These are phyloP conservation scores for Callaeas wilsoni DNA, from an alignment of 2,113 vertebrate genomes.

Conservation along the genomic window DNA sequence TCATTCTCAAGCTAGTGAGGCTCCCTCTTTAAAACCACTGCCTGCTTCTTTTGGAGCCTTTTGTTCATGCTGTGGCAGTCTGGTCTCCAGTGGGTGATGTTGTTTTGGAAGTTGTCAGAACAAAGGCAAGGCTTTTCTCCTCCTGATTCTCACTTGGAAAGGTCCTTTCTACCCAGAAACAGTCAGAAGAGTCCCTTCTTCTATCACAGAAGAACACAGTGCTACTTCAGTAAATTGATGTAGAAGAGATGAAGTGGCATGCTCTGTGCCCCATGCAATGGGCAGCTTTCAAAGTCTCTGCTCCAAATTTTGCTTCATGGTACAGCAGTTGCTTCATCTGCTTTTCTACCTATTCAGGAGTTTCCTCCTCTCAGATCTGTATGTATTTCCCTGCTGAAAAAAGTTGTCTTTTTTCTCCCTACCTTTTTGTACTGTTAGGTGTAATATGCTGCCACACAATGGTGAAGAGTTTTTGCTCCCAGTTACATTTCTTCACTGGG, in stretches of 20 bases:
- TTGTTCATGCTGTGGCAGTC: neutral
- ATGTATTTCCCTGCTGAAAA: neutral
- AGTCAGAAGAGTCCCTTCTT: neutral
- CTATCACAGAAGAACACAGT: neutral
- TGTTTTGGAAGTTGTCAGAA: neutral
- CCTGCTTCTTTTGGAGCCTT: neutral
- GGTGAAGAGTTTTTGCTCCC: neutral
- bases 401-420: neutral
- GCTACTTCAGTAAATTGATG: neutral
- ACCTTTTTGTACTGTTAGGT: neutral
- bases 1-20: neutral
- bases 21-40: neutral
- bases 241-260: neutral
- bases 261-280: neutral
- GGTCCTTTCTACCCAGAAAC: neutral
- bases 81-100: rapidly evolving
- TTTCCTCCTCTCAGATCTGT: neutral
- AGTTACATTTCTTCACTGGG: neutral
- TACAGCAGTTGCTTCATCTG: neutral
- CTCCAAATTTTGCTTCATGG: neutral
- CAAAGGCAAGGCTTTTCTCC: neutral
- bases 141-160: neutral
- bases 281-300: neutral
- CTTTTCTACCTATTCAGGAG: neutral
- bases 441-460: neutral